Evolutionary conservation across 2,888 invertebrate species (phyloP), one percentile per base, ranked within the genome.

Genomic region (Cheilosia soror): DNA sequence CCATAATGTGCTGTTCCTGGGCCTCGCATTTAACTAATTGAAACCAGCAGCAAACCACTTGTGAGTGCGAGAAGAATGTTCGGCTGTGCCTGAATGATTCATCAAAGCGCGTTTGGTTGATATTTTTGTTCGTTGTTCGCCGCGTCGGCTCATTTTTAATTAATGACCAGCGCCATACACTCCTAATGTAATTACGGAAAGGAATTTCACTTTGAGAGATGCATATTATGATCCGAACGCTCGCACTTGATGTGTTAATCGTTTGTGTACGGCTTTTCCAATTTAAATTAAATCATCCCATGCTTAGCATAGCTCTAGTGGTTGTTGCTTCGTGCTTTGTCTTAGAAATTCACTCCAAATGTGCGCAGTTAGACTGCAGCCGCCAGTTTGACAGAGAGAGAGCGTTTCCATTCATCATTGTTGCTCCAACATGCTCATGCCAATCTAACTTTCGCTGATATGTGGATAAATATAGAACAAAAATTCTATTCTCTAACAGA

Each of bases 401-500:
- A 76, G 60, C 65, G 33, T 15, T 33, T 76, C 66, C 51, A 65
- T 65, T 53, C 71, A 75, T 47, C 55, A 47, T 47, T 47, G 55
- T 49, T 60, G 49, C 62, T 49, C 60, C 42, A 53, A 42, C 82
- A 66, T 47, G 37, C 37, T 47, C 77, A 78, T 62, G 78, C 62
- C 83, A 83, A 63, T 55, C 58, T 25, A 53, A 65, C 65, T 75
- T 84, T 84, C 73, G 40, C 69, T 80, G 68, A 71, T 66, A 66
- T 75, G 31, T 47, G 51, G 75, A 62, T 80, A 84, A 79, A 71
- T 80, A 47, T 84, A 84, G 84, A 84, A 84, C 65, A 79, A 79
- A 75, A 57, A 75, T 79, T 75, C 75, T 79, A 73, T 79, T 84
- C 69, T 84, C 44, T 31, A 63, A 51, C 31, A 29, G 20, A 20